phyloP scores from a whole-genome alignment of 2,797 vertebrate genomes.

The Periparus ater region DNA sequence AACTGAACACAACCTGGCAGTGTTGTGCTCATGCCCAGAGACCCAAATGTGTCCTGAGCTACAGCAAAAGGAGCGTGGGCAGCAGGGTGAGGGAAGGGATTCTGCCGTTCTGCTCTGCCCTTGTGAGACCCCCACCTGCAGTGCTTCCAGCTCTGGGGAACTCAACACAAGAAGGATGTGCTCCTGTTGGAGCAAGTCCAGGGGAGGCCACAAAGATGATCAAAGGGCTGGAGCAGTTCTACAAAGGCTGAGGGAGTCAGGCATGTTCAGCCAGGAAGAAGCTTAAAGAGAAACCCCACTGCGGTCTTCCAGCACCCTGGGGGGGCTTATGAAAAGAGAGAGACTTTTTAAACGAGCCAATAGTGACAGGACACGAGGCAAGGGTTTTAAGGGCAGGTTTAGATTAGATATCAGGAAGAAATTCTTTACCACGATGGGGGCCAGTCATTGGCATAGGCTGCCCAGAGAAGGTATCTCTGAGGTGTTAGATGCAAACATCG shows the following conservation, averaged over 20 bases:
- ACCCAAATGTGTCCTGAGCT: not conserved
- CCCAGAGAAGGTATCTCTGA: not conserved
- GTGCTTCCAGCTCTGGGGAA: not conserved
- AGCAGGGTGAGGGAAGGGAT: not conserved
- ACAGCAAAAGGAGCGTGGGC: rapidly evolving
- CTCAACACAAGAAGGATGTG: not conserved
- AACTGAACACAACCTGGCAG: not conserved
- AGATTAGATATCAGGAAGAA: not conserved
- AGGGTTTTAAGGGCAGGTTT: not conserved
- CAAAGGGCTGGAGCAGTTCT: not conserved
- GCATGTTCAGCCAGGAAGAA: not conserved
- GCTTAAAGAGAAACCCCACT: not conserved
- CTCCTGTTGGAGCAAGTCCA: no score
- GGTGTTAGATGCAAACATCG: not conserved
- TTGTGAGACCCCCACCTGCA: not conserved
- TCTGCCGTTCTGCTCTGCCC: not conserved
- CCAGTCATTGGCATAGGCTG: not conserved
- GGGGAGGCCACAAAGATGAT: not conserved
- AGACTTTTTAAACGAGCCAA: not conserved
- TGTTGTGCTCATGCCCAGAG: not conserved
- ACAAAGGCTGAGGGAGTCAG: not conserved
- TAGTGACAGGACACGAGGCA: not conserved
- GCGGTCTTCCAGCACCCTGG: not conserved
- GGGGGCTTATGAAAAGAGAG: not conserved
- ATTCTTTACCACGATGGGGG: not conserved